Evolutionary conservation across 1,140 invertebrate genomes (phyloP), one percentile per base, ranked within the genome.

Genomic region (Calephelis nemesis): DNA sequence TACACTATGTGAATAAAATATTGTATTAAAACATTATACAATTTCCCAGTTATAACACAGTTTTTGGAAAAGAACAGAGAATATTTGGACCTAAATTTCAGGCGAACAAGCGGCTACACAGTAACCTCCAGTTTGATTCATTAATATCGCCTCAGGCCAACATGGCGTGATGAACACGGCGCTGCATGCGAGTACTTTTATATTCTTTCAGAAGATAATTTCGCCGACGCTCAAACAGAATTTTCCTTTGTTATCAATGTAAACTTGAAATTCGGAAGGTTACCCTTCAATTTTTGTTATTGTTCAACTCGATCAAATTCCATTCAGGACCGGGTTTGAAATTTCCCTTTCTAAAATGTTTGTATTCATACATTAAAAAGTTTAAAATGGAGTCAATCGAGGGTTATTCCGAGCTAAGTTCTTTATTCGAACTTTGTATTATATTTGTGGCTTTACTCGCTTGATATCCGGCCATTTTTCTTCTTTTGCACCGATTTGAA

Each of bases 151-250:
- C 52, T 9, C 13, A 13, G 50, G 52, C 52, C 11, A 58, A 58
- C 52, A 58, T 58, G 11, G 5, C 52, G 52, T 58, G 52, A 58
- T 58, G 52, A 11, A 39, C 19, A 30, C 19, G 7, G 52, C 11
- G 52, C 52, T 58, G 52, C 52, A 58, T 58, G 19, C 15, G 52
- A 15, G 52, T 9, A 30, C 19, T 39, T 58, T 58, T 58, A 58
- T 58, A 58, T 58, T 58, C 52, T 58, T 58, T 58, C 19, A 58
- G 30, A 30, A 58, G 52, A 58, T 58, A 58, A 58, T 58, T 58
- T 58, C 15, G 19, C 52, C 13, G 15, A 39, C 52, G 19, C 30
- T 58, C 52, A 58, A 58, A 58, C 13, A 58, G 15, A 58, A 58
- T 30, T 30, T 58, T 9, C 30, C 30, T 39, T 58, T 58, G 52